A percentile compares a stretch with the other conserved stretches of the same genome.
These are phyloP conservation scores for Nemotelus nigrinus DNA, from an alignment of 2,888 invertebrate species.

Conservation along the genomic window DNA sequence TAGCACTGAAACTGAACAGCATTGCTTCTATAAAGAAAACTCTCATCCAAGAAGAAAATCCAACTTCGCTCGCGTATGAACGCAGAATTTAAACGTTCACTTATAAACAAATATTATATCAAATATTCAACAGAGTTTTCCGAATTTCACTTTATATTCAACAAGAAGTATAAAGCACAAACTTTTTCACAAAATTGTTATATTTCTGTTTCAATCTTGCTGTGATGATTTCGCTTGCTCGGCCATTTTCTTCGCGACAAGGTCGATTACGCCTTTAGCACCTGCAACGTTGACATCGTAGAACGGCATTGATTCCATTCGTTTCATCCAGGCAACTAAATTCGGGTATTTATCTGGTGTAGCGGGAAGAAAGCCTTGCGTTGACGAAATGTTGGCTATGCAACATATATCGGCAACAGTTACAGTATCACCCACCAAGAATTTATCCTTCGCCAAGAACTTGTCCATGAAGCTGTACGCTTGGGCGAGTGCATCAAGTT, in stretches of 20 bases:
- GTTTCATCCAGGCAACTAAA: slow-evolving; percentile 57
- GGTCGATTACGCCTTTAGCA: background rate
- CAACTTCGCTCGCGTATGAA: too few relatives aligned
- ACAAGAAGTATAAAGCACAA: too few relatives aligned
- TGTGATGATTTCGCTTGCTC: background rate
- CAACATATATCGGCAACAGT: slow-evolving; percentile 59
- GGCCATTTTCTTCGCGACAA: slow-evolving; percentile 10
- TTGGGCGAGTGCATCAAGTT: slow-evolving; percentile 50
- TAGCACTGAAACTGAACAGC: too few relatives aligned
- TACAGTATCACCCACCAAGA: slow-evolving; percentile 54
- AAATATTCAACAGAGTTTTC: too few relatives aligned
- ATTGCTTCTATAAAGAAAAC: too few relatives aligned
- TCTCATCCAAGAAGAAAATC: too few relatives aligned
- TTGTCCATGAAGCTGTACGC: slow-evolving; percentile 53
- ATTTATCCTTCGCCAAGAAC: slow-evolving; percentile 51
- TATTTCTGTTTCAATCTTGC: too few relatives aligned
- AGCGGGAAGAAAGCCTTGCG: slow-evolving; percentile 54
- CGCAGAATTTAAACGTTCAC: too few relatives aligned
- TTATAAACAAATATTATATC: too few relatives aligned
- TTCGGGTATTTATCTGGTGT: slow-evolving; percentile 56
- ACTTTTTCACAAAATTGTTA: too few relatives aligned
- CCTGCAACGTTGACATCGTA: slow-evolving; percentile 58
- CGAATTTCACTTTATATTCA: too few relatives aligned
- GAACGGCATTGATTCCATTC: slow-evolving; percentile 57
- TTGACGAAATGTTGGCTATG: slow-evolving; percentile 54